phyloP scores from a whole-genome alignment of 2,113 vertebrate genomes.

The Eidolon helvum region DNA sequence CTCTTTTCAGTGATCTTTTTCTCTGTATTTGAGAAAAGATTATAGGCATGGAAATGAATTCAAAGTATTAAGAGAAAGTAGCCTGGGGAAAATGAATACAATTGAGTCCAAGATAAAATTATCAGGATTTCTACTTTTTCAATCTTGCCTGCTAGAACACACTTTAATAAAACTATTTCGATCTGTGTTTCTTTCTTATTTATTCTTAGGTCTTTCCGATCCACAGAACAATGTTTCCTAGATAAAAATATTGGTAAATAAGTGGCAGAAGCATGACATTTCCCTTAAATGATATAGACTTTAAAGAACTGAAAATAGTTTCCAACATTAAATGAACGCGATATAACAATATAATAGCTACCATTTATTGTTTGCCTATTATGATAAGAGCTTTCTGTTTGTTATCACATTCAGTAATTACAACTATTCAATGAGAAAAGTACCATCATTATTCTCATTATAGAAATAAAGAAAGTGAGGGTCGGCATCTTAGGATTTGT shows the following conservation, averaged over 20 bases:
- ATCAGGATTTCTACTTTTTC: conserved; percentile 6
- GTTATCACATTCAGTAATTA: not conserved
- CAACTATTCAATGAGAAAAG: not conserved
- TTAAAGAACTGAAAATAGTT: not conserved
- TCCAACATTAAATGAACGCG: not conserved
- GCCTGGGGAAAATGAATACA: conserved; percentile 26
- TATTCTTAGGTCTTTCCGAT: not conserved
- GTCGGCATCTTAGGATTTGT: not conserved
- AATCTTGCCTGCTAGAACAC: not conserved
- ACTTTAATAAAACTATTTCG: not conserved
- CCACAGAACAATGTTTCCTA: not conserved
- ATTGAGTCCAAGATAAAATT: not conserved
- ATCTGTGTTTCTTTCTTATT: not conserved
- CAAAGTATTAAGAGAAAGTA: not conserved
- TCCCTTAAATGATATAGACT: not conserved
- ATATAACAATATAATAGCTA: not conserved
- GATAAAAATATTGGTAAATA: not conserved
- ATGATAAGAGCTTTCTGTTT: not conserved
- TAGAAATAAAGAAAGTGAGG: not conserved
- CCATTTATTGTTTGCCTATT: not conserved
- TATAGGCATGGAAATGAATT: conserved; percentile 19
- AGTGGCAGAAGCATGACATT: not conserved
- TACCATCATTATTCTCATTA: not conserved
- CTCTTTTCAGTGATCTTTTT: not conserved
- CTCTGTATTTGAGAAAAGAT: conserved; percentile 24